phyloP scores from a whole-genome alignment of 2,113 vertebrate species.

The Scytalopus superciliaris region DNA sequence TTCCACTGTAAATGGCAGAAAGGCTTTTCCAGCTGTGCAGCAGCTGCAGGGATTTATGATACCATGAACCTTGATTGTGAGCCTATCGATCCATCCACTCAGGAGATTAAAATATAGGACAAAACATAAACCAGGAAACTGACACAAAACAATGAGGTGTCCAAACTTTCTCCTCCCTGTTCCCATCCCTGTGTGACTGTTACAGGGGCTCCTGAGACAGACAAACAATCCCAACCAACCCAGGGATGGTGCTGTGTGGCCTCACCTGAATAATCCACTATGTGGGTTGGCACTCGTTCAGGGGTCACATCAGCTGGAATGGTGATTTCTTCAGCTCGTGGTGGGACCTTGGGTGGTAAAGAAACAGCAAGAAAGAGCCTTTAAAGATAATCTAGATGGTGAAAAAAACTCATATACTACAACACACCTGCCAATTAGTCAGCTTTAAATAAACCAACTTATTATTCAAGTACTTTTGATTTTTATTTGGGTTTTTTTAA shows the following conservation, averaged over 20 bases:
- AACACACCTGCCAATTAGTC: not conserved
- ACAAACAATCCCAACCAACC: not conserved
- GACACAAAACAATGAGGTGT: not conserved
- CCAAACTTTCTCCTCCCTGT: not conserved
- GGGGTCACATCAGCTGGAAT: constrained; percentile 98
- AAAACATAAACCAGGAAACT: not conserved
- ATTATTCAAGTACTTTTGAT: rapidly evolving
- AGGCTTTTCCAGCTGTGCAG: not conserved
- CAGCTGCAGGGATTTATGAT: not conserved
- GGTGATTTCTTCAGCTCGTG: constrained; percentile 95
- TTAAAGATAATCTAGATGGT: not conserved
- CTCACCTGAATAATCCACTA: constrained; percentile 97
- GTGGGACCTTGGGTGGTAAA: constrained; percentile 85
- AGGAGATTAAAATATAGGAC: not conserved
- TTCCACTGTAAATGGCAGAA: not conserved
- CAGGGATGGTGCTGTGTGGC: not conserved
- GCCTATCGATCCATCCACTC: not conserved
- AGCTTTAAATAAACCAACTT: not conserved
- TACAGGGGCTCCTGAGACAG: not conserved
- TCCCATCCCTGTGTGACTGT: not conserved
- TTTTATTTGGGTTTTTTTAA: not conserved
- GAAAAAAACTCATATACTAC: not conserved
- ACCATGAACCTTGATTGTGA: not conserved
- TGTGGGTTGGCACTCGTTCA: constrained; percentile 97
- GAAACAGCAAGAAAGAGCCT: constrained; percentile 25